Conservation (phyloP, 2,113 vertebrate species). For the Gallinago jamesoni region DNA sequence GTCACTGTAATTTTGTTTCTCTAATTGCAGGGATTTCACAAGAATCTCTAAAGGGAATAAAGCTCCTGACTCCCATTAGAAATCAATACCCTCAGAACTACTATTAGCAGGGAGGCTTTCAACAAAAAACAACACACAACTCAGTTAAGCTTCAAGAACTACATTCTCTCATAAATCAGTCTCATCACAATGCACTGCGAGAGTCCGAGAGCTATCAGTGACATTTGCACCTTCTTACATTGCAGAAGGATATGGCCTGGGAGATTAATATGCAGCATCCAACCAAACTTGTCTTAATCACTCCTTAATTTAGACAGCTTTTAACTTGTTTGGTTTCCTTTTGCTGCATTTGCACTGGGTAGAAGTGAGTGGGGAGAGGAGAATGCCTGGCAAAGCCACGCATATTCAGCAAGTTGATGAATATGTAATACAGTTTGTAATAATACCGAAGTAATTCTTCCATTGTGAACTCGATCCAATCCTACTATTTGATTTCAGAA, state of each 20-base stretch:
- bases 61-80: neutral
- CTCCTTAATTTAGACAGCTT: neutral
- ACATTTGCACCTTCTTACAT: neutral
- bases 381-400: conserved; percentile 7
- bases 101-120: neutral
- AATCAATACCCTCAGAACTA: conserved; percentile 18
- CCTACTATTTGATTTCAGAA: conserved; percentile 72
- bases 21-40: conserved; percentile 4
- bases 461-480: conserved; percentile 67
- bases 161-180: neutral
- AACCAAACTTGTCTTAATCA: conserved; percentile 2
- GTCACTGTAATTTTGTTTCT: neutral
- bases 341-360: neutral
- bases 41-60: neutral
- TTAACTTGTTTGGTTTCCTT: neutral
- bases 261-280: neutral
- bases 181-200: neutral
- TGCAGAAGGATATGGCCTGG: neutral
- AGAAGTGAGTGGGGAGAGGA: neutral
- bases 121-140: neutral
- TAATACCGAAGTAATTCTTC: conserved; percentile 62
- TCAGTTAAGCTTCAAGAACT: neutral
- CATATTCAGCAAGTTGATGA: conserved; percentile 30
- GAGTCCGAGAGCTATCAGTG: neutral
- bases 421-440: conserved; percentile 36